These are phyloP conservation scores for Pocillopora grandis DNA, from an alignment of 92 coral and sea anemone species.

Conservation along the genomic window DNA sequence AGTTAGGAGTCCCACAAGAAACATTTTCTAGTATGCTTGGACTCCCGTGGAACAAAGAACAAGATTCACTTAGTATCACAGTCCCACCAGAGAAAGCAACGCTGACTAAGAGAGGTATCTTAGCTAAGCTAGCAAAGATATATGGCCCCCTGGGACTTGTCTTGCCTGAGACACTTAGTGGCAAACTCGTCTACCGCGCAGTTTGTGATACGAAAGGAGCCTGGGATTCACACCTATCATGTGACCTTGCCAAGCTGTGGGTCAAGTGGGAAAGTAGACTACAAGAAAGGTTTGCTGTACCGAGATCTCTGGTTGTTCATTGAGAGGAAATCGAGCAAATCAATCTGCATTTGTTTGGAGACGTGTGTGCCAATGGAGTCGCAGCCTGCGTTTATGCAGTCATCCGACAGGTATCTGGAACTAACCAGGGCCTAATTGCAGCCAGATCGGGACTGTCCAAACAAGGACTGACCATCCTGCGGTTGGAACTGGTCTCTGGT, in stretches of 20 bases:
- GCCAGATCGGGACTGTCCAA: slow-evolving; percentile 42
- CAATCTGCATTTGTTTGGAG: slow-evolving; percentile 46
- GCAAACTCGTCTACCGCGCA: slow-evolving; percentile 57
- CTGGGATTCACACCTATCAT: slow-evolving; percentile 46
- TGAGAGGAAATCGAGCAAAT: slow-evolving; percentile 26
- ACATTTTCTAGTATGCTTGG: slow-evolving; percentile 46
- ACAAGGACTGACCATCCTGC: slow-evolving; percentile 42
- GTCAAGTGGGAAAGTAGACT: slow-evolving; percentile 50
- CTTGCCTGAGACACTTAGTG: slow-evolving; percentile 44
- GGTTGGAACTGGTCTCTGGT: slow-evolving; percentile 45
- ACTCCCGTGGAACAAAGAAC: slow-evolving; percentile 48
- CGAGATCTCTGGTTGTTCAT: slow-evolving; percentile 43
- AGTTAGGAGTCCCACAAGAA: slow-evolving; percentile 30
- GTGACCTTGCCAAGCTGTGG: slow-evolving; percentile 34
- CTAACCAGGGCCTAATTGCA: slow-evolving; percentile 51
- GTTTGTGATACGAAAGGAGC: slow-evolving; percentile 47
- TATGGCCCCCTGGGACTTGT: slow-evolving; percentile 56
- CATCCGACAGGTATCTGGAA: slow-evolving; percentile 45
- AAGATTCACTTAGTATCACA: slow-evolving; percentile 34
- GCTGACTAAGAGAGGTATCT: slow-evolving; percentile 49
- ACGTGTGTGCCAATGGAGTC: slow-evolving; percentile 11
- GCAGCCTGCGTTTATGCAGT: slow-evolving; percentile 45
- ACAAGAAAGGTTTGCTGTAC: slow-evolving; percentile 26
- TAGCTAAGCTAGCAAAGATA: slow-evolving; percentile 53
- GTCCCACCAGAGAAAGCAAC: slow-evolving; percentile 47